Evolutionary conservation across 1,140 invertebrate species (phyloP), one percentile per base, ranked within the genome.

Genomic region (Brachionus paranguensis): DNA sequence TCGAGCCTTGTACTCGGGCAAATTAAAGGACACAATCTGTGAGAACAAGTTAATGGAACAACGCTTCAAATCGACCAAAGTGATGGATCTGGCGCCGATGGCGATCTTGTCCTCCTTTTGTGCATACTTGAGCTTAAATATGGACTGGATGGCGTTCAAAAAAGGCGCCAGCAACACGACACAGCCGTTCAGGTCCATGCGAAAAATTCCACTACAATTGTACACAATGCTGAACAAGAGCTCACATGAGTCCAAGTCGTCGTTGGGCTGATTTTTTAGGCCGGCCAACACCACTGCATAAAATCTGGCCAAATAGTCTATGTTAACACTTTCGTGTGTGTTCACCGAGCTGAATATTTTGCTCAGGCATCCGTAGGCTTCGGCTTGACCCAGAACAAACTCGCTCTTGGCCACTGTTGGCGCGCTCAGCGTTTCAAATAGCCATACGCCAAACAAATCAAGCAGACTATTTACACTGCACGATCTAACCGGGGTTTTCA

Each of bases 281-380:
- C 96, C 96, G 88, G 95, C 93, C 85, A 94, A 93, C 85, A 99
- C 89, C 10, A 95, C 94, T 86, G 96, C 92, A 89, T 98, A 98
- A 90, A 98, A 98, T 84, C 96, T 91, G 0, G 96, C 94, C 85
- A 98, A 91, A 90, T 99, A 99, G 2, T 96, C 93, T 3, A 96
- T 94, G 17, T 96, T 90, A 85, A 99, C 96, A 87, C 95, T 93
- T 90, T 99, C 97, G 43, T 94, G 94, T 14, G 95, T 96, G 89
- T 96, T 96, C 88, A 98, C 97, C 0, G 96, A 93, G 89, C 96
- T 98, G 87, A 99, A 94, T 86, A 99, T 96, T 86, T 96, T 91
- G 89, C 96, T 98, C 5, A 99, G 89, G 6, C 96, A 93, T 1
- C 96, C 97, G 85, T 98, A 92, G 3, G 97, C 97, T 90, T 98